Percentiles rank a stretch among this genome's conserved stretches.
Evolutionary conservation across 2,113 vertebrate species (phyloP).

Genomic region (Platichthys stellatus): DNA sequence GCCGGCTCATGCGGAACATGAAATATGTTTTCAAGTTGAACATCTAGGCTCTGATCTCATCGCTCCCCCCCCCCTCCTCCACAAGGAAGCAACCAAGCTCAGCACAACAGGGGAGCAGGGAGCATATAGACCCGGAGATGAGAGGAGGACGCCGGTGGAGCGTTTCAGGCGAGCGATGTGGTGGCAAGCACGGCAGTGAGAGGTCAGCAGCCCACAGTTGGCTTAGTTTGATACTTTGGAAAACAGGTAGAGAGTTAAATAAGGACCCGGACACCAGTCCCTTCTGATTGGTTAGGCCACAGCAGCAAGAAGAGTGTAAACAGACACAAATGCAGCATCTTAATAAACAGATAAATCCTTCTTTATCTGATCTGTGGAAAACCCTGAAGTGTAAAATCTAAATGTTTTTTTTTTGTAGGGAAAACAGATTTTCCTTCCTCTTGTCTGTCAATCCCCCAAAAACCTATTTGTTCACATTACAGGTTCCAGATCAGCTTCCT

Average conservation of each 20-base stretch:
- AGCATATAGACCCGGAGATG: constrained; percentile 3
- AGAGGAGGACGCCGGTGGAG: constrained; percentile 23
- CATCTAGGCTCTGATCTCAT: constrained; percentile 29
- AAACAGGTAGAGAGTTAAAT: background rate
- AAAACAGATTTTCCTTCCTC: no score
- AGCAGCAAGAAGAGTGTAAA: no score
- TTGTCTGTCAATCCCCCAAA: no score
- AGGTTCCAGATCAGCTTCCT: no score
- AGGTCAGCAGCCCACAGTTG: background rate
- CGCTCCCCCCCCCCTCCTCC: background rate
- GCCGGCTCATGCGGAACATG: background rate
- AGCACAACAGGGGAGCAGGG: constrained; percentile 28
- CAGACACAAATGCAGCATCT: background rate
- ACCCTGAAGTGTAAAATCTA: no score
- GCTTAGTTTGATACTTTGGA: background rate
- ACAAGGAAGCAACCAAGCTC: constrained; percentile 29
- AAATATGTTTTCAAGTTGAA: constrained; percentile 14
- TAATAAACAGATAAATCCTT: no score
- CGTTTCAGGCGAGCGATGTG: constrained; percentile 3
- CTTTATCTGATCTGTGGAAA: no score
- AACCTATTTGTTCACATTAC: no score
- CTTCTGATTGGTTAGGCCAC: background rate
- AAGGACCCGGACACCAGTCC: background rate
- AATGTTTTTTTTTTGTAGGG: no score
- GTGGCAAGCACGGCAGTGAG: constrained; percentile 34